phyloP scores from a whole-genome alignment of 2,888 invertebrate species.

The Blastobasis adustella region DNA sequence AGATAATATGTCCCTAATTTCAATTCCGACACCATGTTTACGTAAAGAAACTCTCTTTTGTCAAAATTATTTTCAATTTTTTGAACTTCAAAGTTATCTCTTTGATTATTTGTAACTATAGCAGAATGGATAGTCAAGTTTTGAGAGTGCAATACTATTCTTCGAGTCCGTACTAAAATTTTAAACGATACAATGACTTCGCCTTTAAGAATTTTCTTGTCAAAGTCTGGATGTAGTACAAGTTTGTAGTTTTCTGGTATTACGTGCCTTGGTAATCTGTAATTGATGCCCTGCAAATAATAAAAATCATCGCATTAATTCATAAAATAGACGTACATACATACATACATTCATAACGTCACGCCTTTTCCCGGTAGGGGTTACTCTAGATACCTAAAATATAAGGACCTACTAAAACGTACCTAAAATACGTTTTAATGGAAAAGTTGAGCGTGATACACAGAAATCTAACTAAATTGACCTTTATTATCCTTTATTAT shows the following conservation, averaged over 20 bases:
- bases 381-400: too few relatives aligned
- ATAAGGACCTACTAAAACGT: too few relatives aligned
- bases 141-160: constrained; percentile 77
- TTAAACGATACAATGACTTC: constrained; percentile 63
- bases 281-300: constrained; percentile 33
- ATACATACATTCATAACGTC: too few relatives aligned
- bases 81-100: constrained; percentile 15
- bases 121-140: constrained; percentile 62
- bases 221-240: constrained; percentile 78
- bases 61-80: constrained; percentile 19
- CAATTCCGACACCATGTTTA: constrained; percentile 43
- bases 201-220: constrained; percentile 72
- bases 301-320: not conserved
- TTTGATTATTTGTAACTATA: constrained; percentile 20
- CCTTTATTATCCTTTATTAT: too few relatives aligned
- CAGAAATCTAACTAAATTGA: too few relatives aligned
- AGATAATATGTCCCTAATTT: constrained; percentile 41
- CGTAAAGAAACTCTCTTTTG: constrained; percentile 47
- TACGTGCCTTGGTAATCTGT: constrained; percentile 72
- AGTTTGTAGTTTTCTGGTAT: constrained; percentile 81
- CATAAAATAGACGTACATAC: too few relatives aligned
- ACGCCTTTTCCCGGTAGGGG: too few relatives aligned
- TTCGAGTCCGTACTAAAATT: constrained; percentile 50
- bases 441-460: too few relatives aligned
- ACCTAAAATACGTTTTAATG: too few relatives aligned